Conservation (phyloP, 2,797 vertebrate species). For the Yasuhikotakia modesta region DNA sequence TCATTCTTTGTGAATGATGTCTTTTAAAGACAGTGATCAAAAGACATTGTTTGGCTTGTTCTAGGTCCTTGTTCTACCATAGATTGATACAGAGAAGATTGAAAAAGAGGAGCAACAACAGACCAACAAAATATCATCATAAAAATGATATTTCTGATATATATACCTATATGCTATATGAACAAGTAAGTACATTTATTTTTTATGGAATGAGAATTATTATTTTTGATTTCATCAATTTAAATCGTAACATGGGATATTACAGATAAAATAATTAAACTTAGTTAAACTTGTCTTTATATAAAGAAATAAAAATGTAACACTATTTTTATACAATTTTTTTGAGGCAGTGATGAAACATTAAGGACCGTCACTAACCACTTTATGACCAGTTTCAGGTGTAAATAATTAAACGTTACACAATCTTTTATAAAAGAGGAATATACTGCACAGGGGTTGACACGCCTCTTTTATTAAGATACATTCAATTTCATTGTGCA, state of each 20-base stretch:
- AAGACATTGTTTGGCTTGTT: constrained; percentile 22
- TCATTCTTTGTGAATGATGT: neutral
- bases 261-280: neutral
- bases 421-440: constrained; percentile 13
- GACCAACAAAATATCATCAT: constrained; percentile 16
- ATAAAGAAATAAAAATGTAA: neutral
- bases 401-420: neutral
- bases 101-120: constrained; percentile 30
- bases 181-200: neutral
- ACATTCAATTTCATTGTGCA: constrained; percentile 86
- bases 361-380: neutral
- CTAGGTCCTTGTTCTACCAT: constrained; percentile 6
- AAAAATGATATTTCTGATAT: neutral
- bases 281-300: neutral
- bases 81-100: constrained; percentile 27
- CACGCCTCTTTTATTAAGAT: constrained; percentile 78
- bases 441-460: constrained; percentile 60
- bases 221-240: neutral
- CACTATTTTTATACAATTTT: neutral
- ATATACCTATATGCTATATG: neutral
- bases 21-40: neutral
- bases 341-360: neutral
- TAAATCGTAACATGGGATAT: neutral
- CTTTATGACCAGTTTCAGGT: neutral
- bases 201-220: neutral